Conservation (phyloP, 2,113 vertebrate genomes). For the Galemys pyrenaicus region DNA sequence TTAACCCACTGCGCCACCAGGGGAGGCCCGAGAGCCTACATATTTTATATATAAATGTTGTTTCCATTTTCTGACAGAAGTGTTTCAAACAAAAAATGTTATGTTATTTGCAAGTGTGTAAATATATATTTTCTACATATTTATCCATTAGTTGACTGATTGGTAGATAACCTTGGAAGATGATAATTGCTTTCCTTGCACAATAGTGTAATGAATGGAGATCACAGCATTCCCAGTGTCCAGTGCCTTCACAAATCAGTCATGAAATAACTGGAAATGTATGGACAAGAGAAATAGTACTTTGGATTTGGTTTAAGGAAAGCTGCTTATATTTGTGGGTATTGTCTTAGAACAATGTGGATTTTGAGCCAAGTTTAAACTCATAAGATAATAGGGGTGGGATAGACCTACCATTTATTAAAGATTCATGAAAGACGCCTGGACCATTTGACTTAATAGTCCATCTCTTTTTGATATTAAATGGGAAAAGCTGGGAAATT, state of each 20-base stretch:
- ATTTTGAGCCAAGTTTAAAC: not conserved
- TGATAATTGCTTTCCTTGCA: not conserved
- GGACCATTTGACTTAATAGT: not conserved
- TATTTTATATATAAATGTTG: not conserved
- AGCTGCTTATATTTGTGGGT: not conserved
- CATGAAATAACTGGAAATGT: not conserved
- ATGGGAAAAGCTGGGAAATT: not conserved
- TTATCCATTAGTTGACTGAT: not conserved
- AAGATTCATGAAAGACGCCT: not conserved
- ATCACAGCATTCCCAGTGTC: not conserved
- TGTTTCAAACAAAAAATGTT: not conserved
- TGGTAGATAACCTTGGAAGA: not conserved
- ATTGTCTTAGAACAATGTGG: not conserved
- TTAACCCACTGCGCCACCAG: too few relatives aligned
- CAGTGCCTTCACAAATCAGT: not conserved
- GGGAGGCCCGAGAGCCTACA: too few relatives aligned
- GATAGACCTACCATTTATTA: not conserved
- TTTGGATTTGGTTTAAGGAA: not conserved
- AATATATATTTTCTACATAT: not conserved
- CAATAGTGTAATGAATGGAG: not conserved
- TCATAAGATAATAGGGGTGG: not conserved
- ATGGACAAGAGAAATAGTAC: not conserved
- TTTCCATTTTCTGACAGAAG: constrained; percentile 10
- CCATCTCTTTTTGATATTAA: not conserved
- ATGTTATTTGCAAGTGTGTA: not conserved